Base-by-base conservation (phyloP, 2,888 invertebrate genomes). In the Lithophane semibrunnea region DNA sequence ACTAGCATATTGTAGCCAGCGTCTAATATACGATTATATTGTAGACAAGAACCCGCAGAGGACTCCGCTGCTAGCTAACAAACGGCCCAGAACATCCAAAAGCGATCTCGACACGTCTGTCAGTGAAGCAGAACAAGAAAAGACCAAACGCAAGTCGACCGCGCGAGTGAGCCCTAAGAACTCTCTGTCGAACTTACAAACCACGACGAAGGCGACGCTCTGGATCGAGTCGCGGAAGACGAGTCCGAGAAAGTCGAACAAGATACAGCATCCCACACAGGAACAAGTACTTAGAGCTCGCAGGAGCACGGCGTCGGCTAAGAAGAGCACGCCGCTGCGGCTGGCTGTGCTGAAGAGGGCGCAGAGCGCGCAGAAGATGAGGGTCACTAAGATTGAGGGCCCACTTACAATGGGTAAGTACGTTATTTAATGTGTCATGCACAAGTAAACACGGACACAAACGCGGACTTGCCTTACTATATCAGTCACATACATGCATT, bases 221-320 rank as follows among this genome's bases (percentile, higher is more conserved):
- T 95, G 96, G 96, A 95, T 95, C 65, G 94, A 95, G 88, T 94
- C 94, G 1, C 89, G 95, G 21, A 94, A 93, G 89, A 75, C 81
- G n/a, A 68, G 58, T 42, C 68, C 68, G 12, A 68, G 68, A 18
- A 68, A 68, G 58, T 68, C 37, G 10, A n/a, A 12, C 58, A 68
- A 58, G 68, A n/a, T 12, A 8, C n/a, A 42, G 37, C 12, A 2
- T 12, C 18, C 18, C 3, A 12, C 58, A 2, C 68, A 37, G 37
- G 10, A 68, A 7, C 54, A 29, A 21, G 52, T 24, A 4, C 13
- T 47, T 10, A 5, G 65, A 24, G 18, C 65, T 44, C 68, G 77
- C 13, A 54, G 84, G 12, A 75, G 56, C 37, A 21, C 66, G 63
- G 74, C 70, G 12, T 74, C 88, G 0, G 83, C 80, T 7, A 77